Evolutionary conservation across 1,140 invertebrate species (phyloP).

Genomic region (Globodera rostochiensis): DNA sequence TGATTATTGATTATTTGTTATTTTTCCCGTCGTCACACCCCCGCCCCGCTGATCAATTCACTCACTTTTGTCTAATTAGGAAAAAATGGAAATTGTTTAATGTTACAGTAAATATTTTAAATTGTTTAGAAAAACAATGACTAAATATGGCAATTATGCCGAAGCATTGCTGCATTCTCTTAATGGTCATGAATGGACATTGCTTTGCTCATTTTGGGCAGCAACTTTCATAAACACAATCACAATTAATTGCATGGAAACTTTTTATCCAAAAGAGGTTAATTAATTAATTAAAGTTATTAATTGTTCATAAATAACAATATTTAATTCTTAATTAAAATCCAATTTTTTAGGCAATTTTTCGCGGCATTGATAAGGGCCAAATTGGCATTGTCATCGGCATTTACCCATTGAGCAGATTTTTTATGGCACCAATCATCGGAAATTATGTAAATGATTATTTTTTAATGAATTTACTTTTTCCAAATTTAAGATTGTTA

Average conservation of each 20-base stretch:
- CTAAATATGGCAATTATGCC: neutral
- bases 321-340: neutral
- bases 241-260: constrained; percentile 22
- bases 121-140: neutral
- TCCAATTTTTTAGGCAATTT: neutral
- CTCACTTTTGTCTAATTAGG: no score
- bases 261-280: constrained; percentile 28
- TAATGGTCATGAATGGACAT: constrained; percentile 11
- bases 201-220: constrained; percentile 11
- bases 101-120: no score
- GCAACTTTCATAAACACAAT: constrained; percentile 24
- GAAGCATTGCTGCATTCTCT: constrained; percentile 8
- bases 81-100: no score
- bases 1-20: no score
- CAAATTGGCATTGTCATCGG: constrained; percentile 25
- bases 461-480: neutral
- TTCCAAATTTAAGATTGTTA: constrained; percentile 16
- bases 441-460: constrained; percentile 26
- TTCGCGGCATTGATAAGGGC: constrained; percentile 18
- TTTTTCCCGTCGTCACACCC: no score
- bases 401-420: constrained; percentile 22
- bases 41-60: no score
- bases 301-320: neutral
- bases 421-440: constrained; percentile 23
- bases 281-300: neutral